phyloP scores from a whole-genome alignment of 2,797 vertebrate genomes.

The Brachyalestes nurse region DNA sequence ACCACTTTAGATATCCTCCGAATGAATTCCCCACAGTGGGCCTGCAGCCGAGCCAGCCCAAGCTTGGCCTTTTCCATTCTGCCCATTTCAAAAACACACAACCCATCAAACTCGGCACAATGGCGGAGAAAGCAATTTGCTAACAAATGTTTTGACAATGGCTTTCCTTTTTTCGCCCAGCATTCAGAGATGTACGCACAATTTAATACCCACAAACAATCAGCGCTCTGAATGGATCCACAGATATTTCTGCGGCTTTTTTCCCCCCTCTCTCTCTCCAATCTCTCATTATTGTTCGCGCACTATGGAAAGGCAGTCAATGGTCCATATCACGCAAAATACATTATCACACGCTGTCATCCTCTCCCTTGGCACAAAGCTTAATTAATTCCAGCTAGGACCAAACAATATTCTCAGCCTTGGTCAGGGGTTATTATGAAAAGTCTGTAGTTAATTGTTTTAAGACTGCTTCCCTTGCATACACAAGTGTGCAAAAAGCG shows the following conservation, averaged over 20 bases:
- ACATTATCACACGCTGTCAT: conserved; percentile 66
- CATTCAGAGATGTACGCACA: conserved; percentile 79
- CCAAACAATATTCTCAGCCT: conserved; percentile 74
- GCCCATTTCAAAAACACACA: conserved; percentile 70
- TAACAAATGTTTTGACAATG: conserved; percentile 81
- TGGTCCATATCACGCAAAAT: conserved; percentile 81
- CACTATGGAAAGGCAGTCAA: conserved; percentile 83
- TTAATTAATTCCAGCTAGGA: conserved; percentile 74
- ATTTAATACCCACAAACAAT: conserved; percentile 82
- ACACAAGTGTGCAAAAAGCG: conserved; percentile 45
- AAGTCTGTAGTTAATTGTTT: conserved; percentile 68
- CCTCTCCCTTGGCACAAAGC: conserved; percentile 71
- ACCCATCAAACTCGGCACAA: conserved; percentile 79
- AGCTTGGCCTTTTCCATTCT: conserved; percentile 50
- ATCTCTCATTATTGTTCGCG: conserved; percentile 81
- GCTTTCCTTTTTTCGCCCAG: conserved; percentile 70
- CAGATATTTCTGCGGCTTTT: conserved; percentile 76
- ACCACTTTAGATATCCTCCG: conserved; percentile 50
- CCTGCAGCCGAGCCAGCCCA: conserved; percentile 29
- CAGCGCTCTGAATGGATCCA: conserved; percentile 77
- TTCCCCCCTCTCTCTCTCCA: conserved; percentile 55
- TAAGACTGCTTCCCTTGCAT: conserved; percentile 53
- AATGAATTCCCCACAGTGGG: conserved; percentile 52
- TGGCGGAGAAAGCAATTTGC: conserved; percentile 81
- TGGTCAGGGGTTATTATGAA: conserved; percentile 74